Evolutionary conservation across 2,113 vertebrate genomes (phyloP).

Genomic region (Corythoichthys intestinalis): DNA sequence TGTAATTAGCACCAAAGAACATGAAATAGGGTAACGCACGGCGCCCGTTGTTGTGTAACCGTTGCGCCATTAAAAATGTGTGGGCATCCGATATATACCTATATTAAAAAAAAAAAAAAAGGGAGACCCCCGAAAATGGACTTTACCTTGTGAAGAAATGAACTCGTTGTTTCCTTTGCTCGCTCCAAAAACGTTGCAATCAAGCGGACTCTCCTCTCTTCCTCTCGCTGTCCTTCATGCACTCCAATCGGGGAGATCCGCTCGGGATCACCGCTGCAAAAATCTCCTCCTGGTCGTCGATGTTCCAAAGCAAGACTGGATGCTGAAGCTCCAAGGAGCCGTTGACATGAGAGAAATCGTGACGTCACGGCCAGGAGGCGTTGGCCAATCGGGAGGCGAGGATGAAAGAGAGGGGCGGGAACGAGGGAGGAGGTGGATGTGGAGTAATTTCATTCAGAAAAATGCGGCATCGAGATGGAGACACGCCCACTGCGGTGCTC

Average conservation of each 20-base stretch:
- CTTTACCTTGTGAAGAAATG: background rate
- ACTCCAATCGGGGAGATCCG: background rate
- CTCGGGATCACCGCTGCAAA: background rate
- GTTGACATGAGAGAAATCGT: slow-evolving; percentile 48
- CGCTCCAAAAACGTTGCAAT: background rate
- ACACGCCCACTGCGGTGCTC: slow-evolving; percentile 77
- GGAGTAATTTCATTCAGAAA: slow-evolving; percentile 82
- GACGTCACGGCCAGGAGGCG: slow-evolving; percentile 67
- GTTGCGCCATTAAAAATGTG: background rate
- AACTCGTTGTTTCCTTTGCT: background rate
- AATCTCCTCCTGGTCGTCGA: slow-evolving; percentile 19
- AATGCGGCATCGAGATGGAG: slow-evolving; percentile 72
- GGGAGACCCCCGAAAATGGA: no score
- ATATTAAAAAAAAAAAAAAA: no score
- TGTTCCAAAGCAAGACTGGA: slow-evolving; percentile 51
- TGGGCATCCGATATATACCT: background rate
- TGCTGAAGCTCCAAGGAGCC: slow-evolving; percentile 37
- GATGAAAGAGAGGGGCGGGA: slow-evolving; percentile 20
- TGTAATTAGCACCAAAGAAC: background rate
- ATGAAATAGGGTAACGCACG: background rate
- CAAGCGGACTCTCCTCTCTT: background rate
- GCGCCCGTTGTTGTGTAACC: slow-evolving; percentile 1
- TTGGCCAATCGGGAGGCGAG: slow-evolving; percentile 50
- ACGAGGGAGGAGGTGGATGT: slow-evolving; percentile 7
- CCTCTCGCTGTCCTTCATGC: background rate